Conservation (phyloP, 2,888 invertebrate species). For the Diplolepis rosae region DNA sequence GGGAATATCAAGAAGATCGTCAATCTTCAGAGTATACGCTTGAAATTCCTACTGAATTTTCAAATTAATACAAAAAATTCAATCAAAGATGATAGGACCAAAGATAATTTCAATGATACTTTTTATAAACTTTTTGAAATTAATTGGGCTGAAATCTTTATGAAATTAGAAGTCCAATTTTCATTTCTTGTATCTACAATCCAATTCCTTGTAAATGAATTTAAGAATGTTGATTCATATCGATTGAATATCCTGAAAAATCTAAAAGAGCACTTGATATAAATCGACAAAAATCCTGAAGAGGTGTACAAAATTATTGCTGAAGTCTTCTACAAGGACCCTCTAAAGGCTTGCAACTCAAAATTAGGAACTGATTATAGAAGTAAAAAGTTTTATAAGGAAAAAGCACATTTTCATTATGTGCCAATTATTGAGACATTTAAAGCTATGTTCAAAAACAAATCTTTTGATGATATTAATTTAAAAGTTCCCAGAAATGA, state of each 20-base stretch:
- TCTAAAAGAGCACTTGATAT: constrained; percentile 30
- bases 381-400: neutral
- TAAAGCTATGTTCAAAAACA: neutral
- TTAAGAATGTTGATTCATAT: constrained; percentile 36
- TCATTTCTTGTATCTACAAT: constrained; percentile 40
- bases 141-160: constrained; percentile 31
- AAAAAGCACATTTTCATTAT: neutral
- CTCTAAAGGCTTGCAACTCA: neutral
- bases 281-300: constrained; percentile 22
- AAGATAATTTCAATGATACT: neutral
- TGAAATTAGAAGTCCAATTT: constrained; percentile 44
- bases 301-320: constrained; percentile 33
- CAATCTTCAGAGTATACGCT: too few species aligned
- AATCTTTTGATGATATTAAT: neutral
- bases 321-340: constrained; percentile 31
- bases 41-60: too few species aligned
- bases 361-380: constrained; percentile 35
- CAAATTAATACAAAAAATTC: too few species aligned
- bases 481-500: too few species aligned
- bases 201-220: constrained; percentile 39
- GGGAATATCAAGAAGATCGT: too few species aligned
- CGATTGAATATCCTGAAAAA: constrained; percentile 29
- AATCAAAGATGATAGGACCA: too few species aligned
- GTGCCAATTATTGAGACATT: neutral
- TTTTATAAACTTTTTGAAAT: neutral